These are phyloP conservation scores for Drosophila repleta DNA, from an alignment of 1,140 invertebrate species.

Conservation along the genomic window DNA sequence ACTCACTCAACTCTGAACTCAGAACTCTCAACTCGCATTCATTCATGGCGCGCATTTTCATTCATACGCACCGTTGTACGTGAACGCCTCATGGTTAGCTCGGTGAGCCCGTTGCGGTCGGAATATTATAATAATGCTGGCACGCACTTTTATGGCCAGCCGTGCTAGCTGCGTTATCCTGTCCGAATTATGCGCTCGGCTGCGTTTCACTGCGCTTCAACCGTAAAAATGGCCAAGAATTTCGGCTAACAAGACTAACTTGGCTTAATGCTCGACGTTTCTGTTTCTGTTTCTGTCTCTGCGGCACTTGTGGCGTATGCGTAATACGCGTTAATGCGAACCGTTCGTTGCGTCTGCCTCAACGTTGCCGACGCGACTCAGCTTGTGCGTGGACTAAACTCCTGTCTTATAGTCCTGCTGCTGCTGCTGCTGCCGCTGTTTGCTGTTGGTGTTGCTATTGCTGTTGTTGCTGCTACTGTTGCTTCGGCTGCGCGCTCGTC, in stretches of 20 bases:
- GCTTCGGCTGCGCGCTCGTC: constrained; percentile 42
- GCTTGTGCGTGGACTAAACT: constrained; percentile 31
- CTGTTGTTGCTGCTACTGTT: constrained; percentile 2
- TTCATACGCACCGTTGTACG: constrained; percentile 62
- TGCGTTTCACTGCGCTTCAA: neutral
- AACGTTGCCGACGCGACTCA: constrained; percentile 72
- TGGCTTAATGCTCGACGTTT: no score
- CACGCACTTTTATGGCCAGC: constrained; percentile 71
- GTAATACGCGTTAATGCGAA: constrained; percentile 39
- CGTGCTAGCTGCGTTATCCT: neutral
- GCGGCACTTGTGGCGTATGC: constrained; percentile 62
- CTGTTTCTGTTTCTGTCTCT: constrained; percentile 7
- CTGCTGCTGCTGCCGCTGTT: constrained; percentile 1
- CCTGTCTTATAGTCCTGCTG: constrained; percentile 65
- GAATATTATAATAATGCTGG: constrained; percentile 40
- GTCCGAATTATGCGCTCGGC: neutral
- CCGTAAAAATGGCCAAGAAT: constrained; percentile 38
- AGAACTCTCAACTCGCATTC: constrained; percentile 52
- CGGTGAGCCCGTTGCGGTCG: neutral
- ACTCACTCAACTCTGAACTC: no score
- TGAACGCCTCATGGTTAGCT: constrained; percentile 45
- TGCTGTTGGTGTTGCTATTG: neutral
- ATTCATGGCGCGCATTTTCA: constrained; percentile 58
- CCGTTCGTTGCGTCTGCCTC: constrained; percentile 50
- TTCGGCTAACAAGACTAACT: constrained; percentile 55